phyloP scores from a whole-genome alignment of 2,797 vertebrate genomes.

The Simalia tracyae region DNA sequence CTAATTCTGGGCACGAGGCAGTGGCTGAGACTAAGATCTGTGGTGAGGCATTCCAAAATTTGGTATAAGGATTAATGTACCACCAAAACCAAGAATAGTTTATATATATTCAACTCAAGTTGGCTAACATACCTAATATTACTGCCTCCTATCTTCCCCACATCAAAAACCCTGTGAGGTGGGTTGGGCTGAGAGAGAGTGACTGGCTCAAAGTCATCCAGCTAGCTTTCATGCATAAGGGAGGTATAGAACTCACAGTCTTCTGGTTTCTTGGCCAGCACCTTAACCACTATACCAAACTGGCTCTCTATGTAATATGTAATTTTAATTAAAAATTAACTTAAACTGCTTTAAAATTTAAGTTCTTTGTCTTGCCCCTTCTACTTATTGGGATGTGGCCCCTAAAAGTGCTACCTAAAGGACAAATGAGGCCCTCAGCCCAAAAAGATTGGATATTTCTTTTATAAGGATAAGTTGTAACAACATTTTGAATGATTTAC shows the following conservation, averaged over 20 bases:
- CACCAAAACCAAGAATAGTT: neutral
- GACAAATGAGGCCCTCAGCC: neutral
- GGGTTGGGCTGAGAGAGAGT: neutral
- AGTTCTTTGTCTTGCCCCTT: neutral
- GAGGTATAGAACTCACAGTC: neutral
- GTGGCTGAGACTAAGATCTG: neutral
- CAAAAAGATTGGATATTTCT: neutral
- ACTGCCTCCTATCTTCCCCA: neutral
- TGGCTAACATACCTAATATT: neutral
- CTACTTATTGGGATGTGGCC: neutral
- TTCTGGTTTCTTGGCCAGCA: neutral
- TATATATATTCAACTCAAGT: neutral
- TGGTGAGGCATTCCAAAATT: neutral
- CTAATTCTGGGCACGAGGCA: neutral
- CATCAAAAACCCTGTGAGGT: neutral
- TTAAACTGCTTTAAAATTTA: neutral
- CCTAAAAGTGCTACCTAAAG: neutral
- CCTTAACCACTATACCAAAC: neutral
- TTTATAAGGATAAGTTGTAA: neutral
- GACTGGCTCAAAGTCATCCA: neutral
- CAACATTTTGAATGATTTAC: neutral
- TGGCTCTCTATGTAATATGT: neutral
- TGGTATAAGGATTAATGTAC: neutral
- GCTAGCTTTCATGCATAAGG: neutral
- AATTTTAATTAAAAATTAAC: neutral